Percentiles rank a stretch among this genome's conserved stretches.
Conservation (phyloP, 1,140 invertebrate genomes). For the Heliconius hewitsoni region DNA sequence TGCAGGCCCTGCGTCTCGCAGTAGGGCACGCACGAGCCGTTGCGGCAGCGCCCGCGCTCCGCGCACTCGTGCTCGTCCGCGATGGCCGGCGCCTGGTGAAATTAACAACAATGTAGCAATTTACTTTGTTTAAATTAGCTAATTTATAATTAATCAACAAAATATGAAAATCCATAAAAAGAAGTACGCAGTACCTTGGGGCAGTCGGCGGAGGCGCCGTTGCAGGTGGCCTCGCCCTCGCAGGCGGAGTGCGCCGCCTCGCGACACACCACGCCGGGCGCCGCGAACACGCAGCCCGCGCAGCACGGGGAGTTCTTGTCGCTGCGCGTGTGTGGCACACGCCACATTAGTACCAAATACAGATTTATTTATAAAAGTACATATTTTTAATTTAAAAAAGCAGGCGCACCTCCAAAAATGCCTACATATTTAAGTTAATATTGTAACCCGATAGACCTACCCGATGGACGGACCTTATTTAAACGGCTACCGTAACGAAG, state of each 20-base stretch:
- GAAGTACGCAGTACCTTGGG: slow-evolving; percentile 67
- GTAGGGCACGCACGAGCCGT: slow-evolving; percentile 94
- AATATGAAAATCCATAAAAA: too few relatives aligned
- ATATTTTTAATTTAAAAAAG: background rate
- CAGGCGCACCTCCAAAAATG: background rate
- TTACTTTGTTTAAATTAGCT: background rate
- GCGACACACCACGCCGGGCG: slow-evolving; percentile 89
- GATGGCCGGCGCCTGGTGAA: slow-evolving; percentile 88
- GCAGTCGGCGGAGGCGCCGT: slow-evolving; percentile 78
- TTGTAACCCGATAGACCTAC: too few relatives aligned
- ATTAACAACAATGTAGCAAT: background rate
- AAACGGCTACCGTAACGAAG: too few relatives aligned
- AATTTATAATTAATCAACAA: too few relatives aligned
- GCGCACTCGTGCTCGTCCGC: slow-evolving; percentile 92
- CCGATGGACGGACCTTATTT: background rate
- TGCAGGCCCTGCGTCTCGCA: slow-evolving; percentile 95
- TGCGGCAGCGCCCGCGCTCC: slow-evolving; percentile 92
- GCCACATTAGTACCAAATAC: too few relatives aligned
- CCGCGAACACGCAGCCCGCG: slow-evolving; percentile 92
- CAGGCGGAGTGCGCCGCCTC: slow-evolving; percentile 94
- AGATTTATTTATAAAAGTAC: too few relatives aligned
- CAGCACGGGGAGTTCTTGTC: slow-evolving; percentile 98
- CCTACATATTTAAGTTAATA: background rate
- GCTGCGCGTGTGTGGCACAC: slow-evolving; percentile 72
- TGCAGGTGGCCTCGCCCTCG: slow-evolving; percentile 91